phyloP scores from a whole-genome alignment of 2,888 invertebrate species.

The Hyalella azteca region DNA sequence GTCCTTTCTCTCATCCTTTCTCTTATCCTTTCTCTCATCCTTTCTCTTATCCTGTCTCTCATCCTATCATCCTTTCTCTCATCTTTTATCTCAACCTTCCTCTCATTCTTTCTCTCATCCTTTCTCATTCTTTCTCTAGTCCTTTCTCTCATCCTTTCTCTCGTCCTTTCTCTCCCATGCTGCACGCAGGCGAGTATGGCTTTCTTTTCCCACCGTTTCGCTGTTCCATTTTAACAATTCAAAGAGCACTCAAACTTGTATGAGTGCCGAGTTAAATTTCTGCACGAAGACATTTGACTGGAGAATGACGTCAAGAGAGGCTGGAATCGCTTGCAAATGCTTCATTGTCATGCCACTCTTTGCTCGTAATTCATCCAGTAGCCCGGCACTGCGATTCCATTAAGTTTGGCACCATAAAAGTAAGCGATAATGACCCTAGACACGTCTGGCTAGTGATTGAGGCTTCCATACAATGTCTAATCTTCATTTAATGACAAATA shows the following conservation, averaged over 20 bases:
- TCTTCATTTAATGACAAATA: too few species aligned
- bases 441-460: too few species aligned
- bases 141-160: too few species aligned
- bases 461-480: too few species aligned
- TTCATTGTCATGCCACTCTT: conserved; percentile 17
- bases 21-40: too few species aligned
- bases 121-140: too few species aligned
- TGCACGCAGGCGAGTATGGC: not conserved
- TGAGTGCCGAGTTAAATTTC: not conserved
- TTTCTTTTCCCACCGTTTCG: not conserved
- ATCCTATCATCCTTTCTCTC: too few species aligned
- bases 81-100: too few species aligned
- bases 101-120: too few species aligned
- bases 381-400: conserved; percentile 14
- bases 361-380: conserved; percentile 9
- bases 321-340: not conserved
- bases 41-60: too few species aligned
- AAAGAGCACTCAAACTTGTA: not conserved
- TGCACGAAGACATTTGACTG: not conserved
- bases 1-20: too few species aligned
- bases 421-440: conserved; percentile 11
- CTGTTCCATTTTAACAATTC: not conserved
- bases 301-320: not conserved
- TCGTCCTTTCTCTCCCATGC: too few species aligned
- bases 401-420: conserved; percentile 23